Base-by-base conservation (phyloP, 1,140 invertebrate genomes). In the Yoshiicerus persimilis region DNA sequence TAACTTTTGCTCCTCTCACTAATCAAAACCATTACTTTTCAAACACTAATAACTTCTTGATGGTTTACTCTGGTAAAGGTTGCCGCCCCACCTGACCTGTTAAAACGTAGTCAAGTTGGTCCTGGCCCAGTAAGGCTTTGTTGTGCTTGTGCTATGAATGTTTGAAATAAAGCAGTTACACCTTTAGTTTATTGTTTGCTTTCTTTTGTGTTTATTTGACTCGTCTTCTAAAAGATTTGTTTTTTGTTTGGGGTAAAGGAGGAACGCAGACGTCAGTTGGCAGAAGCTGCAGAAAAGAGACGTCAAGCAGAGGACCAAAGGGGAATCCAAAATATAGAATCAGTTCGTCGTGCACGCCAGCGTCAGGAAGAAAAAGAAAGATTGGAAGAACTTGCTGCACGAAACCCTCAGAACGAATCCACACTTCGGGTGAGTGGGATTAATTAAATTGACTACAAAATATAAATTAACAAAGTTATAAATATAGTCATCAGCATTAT, bases 321-420 rank as follows among this genome's bases (percentile, higher is more conserved):
- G n/a, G 94, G 94, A 0, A 92, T 95, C 1, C 94, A 94, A 91
- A 93, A 95, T 91, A 93, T 93, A 0, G 93, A 94, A 87, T 92
- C 91, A 36, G 91, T 95, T 4, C 93, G 92, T 13, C 83, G 83
- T 16, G 39, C 83, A 10, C 38, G 83, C 8, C 36, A 90, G 56
- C 38, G 39, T 4, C 83, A 92, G 83, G 93, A 94, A 56, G 93
- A 94, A 88, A 92, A 93, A 89, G 94, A 94, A 88, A 93, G 91
- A 38, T 91, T 93, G 64, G 92, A 92, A 84, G 91, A 85, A 38
- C 16, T 36, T 5, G 32, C 16, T 23, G 16, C 4, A 4, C 30
- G 75, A n/a, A 80, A 80, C n/a, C 75, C 32, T 20, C 75, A 80
- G 9, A 80, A 11, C 11, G 70, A 77, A 77, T 23, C 75, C 2